Evolutionary conservation across 2,888 invertebrate species (phyloP).

Genomic region (Lagria hirta): DNA sequence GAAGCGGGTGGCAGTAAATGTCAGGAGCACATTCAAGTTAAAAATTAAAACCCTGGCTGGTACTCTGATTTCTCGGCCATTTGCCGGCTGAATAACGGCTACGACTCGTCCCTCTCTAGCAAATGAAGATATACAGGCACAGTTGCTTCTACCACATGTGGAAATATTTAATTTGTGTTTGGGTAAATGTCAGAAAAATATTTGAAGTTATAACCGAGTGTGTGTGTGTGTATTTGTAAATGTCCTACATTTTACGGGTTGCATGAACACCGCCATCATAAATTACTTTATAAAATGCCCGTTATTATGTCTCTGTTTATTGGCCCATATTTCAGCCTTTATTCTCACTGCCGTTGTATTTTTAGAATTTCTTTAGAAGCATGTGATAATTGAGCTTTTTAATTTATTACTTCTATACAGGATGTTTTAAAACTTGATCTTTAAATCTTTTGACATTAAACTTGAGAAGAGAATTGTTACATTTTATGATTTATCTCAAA

Average conservation of each 20-base stretch:
- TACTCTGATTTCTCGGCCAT: conserved; percentile 53
- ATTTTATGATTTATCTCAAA: no score
- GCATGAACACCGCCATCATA: conserved; percentile 24
- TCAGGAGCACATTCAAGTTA: conserved; percentile 52
- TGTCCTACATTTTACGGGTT: conserved; percentile 27
- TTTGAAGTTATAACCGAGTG: conserved; percentile 36
- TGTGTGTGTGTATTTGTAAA: conserved; percentile 20
- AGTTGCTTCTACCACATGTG: conserved; percentile 50
- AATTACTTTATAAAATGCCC: conserved; percentile 31
- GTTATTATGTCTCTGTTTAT: conserved; percentile 30
- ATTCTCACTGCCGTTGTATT: conserved; percentile 17
- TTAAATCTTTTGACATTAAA: no score
- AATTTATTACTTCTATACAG: no score
- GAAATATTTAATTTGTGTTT: conserved; percentile 50
- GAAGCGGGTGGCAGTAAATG: conserved; percentile 50
- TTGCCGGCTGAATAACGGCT: conserved; percentile 50
- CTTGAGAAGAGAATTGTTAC: no score
- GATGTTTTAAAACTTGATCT: no score
- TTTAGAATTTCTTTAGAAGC: no score
- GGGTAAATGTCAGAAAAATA: conserved; percentile 46
- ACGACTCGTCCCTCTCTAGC: conserved; percentile 41
- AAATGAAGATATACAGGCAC: conserved; percentile 49
- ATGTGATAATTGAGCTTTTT: no score
- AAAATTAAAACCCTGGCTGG: conserved; percentile 52
- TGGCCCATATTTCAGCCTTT: conserved; percentile 27